Conservation (phyloP, 1,140 invertebrate genomes). For the Latrodectus geometricus region DNA sequence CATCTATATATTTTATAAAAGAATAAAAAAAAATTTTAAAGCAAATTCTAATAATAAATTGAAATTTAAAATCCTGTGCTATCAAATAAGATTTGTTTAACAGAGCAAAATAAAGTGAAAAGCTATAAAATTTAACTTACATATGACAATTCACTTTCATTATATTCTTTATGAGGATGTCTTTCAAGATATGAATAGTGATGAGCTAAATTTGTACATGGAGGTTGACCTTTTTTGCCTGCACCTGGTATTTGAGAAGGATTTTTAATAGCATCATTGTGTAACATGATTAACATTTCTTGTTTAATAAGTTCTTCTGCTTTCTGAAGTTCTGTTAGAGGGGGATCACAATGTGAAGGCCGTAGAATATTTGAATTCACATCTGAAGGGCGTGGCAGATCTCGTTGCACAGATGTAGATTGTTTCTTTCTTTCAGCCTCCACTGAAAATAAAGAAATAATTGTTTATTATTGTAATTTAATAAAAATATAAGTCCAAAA, state of each 20-base stretch:
- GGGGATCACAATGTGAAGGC: constrained; percentile 76
- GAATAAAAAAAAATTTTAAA: too few relatives aligned
- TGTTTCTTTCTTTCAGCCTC: constrained; percentile 81
- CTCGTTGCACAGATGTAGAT: constrained; percentile 89
- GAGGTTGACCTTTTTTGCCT: background rate
- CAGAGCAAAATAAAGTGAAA: too few relatives aligned
- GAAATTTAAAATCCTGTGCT: too few relatives aligned
- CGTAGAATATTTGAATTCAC: constrained; percentile 85
- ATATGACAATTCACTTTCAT: constrained; percentile 77
- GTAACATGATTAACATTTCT: constrained; percentile 96
- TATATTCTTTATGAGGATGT: constrained; percentile 84
- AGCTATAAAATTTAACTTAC: too few relatives aligned
- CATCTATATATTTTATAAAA: too few relatives aligned
- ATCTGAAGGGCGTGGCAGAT: constrained; percentile 88
- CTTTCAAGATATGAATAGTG: constrained; percentile 86
- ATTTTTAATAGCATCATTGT: constrained; percentile 82
- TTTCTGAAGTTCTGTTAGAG: constrained; percentile 88
- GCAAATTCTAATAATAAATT: too few relatives aligned
- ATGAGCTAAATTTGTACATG: constrained; percentile 74
- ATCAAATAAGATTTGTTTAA: too few relatives aligned
- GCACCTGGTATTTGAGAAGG: constrained; percentile 67
- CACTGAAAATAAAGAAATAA: constrained; percentile 66
- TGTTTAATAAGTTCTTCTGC: constrained; percentile 97
- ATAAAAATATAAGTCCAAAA: background rate
- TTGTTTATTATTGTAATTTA: background rate